A percentile compares a stretch with the other conserved stretches of the same genome.
phyloP scores from a whole-genome alignment of 1,140 invertebrate species.

The Anagrus nilaparvatae region DNA sequence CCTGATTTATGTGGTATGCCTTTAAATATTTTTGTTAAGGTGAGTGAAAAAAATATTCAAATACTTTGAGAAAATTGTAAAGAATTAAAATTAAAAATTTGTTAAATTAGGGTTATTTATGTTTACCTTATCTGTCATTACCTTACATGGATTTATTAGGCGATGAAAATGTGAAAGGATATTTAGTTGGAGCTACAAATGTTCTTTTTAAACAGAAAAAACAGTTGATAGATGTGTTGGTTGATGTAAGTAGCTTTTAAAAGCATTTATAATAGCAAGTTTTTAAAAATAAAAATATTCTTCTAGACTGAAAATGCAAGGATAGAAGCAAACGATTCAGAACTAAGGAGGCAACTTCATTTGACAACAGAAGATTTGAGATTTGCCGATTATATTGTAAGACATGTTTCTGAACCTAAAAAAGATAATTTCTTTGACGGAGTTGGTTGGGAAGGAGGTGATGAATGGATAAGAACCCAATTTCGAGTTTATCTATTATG shows the following conservation, averaged over 20 bases:
- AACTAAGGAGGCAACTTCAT: conserved; percentile 71
- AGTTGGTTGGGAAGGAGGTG: conserved; percentile 81
- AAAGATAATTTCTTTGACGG: conserved; percentile 70
- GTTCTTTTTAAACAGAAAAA: conserved; percentile 93
- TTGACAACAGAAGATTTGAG: conserved; percentile 91
- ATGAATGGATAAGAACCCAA: conserved; percentile 92
- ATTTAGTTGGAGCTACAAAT: conserved; percentile 94
- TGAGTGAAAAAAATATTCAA: conserved; percentile 25
- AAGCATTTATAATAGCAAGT: not conserved
- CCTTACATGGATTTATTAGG: conserved; percentile 88
- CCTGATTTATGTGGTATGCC: conserved; percentile 77
- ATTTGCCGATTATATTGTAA: conserved; percentile 88
- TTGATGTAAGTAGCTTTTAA: conserved; percentile 57
- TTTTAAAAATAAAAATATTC: not conserved
- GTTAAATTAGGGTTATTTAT: conserved; percentile 73
- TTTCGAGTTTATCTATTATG: conserved; percentile 88
- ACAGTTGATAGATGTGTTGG: conserved; percentile 82
- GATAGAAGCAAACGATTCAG: conserved; percentile 79
- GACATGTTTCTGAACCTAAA: conserved; percentile 69
- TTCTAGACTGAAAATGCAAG: conserved; percentile 60
- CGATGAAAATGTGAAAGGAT: conserved; percentile 81
- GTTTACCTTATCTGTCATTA: conserved; percentile 91
- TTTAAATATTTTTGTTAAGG: conserved; percentile 77
- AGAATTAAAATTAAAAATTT: not conserved
- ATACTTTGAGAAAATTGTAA: not conserved